These are phyloP conservation scores for Aphelinus certus DNA, from an alignment of 1,140 invertebrate species.

Conservation along the genomic window DNA sequence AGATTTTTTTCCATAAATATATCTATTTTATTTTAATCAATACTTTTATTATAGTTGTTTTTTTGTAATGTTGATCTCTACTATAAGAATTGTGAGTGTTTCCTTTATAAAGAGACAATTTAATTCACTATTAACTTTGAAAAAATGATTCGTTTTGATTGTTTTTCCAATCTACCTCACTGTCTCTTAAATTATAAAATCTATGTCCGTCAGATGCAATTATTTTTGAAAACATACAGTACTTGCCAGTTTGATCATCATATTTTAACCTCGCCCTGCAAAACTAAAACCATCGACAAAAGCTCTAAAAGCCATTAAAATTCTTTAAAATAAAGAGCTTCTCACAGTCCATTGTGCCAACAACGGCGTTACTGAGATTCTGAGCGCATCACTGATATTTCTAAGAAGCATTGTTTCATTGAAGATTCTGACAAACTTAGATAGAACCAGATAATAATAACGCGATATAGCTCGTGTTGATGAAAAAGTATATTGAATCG, in stretches of 20 bases:
- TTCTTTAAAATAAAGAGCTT: background rate
- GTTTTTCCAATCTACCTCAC: background rate
- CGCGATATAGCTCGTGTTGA: slow-evolving; percentile 40
- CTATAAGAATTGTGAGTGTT: too few relatives aligned
- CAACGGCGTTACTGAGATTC: slow-evolving; percentile 29
- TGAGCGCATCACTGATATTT: slow-evolving; percentile 29
- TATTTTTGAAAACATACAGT: background rate
- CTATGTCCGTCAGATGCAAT: slow-evolving; percentile 10
- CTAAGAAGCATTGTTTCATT: slow-evolving; percentile 24
- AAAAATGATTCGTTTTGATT: too few relatives aligned
- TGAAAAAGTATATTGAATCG: slow-evolving; percentile 32
- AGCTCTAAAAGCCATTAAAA: background rate
- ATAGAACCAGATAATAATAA: slow-evolving; percentile 20
- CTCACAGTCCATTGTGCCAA: slow-evolving; percentile 16
- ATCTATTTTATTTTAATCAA: too few relatives aligned
- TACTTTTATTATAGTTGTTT: too few relatives aligned
- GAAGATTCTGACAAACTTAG: slow-evolving; percentile 21
- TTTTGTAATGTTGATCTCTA: too few relatives aligned
- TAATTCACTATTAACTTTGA: too few relatives aligned
- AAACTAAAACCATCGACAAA: slow-evolving; percentile 5
- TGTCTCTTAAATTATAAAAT: slow-evolving; percentile 25
- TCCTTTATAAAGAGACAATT: too few relatives aligned
- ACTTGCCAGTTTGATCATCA: background rate
- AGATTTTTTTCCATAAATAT: too few relatives aligned
- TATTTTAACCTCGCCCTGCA: too few relatives aligned